Conservation (phyloP, 2,888 invertebrate genomes). For the Amblyjoppa fuscipennis region DNA sequence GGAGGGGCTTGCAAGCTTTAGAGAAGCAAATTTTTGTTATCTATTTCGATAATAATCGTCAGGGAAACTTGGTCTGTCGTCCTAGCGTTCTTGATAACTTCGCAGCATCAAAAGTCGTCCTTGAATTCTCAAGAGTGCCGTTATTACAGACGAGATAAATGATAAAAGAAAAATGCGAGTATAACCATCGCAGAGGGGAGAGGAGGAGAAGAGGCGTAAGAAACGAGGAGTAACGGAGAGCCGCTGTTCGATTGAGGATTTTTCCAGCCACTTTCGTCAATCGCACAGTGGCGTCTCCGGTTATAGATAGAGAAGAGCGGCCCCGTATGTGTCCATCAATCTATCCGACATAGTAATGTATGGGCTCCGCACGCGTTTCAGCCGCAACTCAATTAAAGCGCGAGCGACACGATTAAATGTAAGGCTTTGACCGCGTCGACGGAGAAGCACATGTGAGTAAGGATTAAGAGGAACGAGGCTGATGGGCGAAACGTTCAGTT, state of each 20-base stretch:
- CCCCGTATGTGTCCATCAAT: slow-evolving; percentile 6
- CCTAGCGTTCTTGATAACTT: background rate
- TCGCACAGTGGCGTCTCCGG: slow-evolving; percentile 84
- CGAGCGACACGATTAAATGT: slow-evolving; percentile 37
- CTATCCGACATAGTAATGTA: background rate
- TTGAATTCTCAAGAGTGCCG: background rate
- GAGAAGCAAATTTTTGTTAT: background rate
- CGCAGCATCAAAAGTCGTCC: background rate
- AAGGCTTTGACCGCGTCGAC: background rate
- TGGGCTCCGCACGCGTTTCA: slow-evolving; percentile 11
- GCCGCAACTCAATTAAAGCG: slow-evolving; percentile 38
- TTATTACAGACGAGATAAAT: slow-evolving; percentile 3
- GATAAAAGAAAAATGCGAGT: background rate
- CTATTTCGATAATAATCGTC: background rate
- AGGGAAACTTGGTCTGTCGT: background rate
- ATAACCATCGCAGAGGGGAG: slow-evolving; percentile 26
- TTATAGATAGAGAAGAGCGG: background rate
- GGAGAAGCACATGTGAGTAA: background rate
- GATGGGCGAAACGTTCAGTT: slow-evolving; percentile 9
- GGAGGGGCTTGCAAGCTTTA: background rate
- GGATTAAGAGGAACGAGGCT: background rate
- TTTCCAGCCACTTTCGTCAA: slow-evolving; percentile 92
- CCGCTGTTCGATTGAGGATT: slow-evolving; percentile 90
- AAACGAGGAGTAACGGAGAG: slow-evolving; percentile 65
- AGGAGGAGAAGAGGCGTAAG: background rate